Conservation (phyloP, 2,797 vertebrate genomes). For the Benthosema pterotum region DNA sequence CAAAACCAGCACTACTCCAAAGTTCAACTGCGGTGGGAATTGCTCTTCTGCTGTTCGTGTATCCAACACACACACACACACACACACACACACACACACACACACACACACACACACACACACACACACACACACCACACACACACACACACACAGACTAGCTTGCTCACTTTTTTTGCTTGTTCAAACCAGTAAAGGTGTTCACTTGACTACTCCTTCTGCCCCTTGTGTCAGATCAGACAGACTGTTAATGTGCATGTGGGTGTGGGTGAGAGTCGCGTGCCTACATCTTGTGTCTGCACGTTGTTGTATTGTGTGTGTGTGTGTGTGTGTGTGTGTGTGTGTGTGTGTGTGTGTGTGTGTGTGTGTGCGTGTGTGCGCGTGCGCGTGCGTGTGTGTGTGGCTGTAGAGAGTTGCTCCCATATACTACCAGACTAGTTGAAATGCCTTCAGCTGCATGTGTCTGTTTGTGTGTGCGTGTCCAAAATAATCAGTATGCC, state of each 20-base stretch:
- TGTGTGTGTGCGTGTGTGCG: background rate
- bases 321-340: background rate
- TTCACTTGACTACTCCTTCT: no score
- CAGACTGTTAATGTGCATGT: conserved; percentile 25
- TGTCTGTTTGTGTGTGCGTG: conserved; percentile 5
- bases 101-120: no score
- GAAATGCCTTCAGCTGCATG: conserved; percentile 1
- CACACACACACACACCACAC: no score
- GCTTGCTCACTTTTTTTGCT: conserved; percentile 30
- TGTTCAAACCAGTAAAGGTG: conserved; percentile 17
- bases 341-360: conserved; percentile 19
- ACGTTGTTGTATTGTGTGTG: background rate
- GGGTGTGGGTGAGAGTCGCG: background rate
- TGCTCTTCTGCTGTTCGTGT: no score
- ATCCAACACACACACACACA: no score
- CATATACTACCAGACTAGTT: background rate
- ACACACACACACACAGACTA: background rate
- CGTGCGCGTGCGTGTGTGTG: background rate
- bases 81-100: no score
- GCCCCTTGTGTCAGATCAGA: conserved; percentile 26
- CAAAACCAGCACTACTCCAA: no score
- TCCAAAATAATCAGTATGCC: background rate
- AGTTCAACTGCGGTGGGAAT: no score
- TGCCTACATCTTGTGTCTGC: background rate
- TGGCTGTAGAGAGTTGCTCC: background rate